Conservation (phyloP, 2,113 vertebrate species). For the Xenopus borealis region DNA sequence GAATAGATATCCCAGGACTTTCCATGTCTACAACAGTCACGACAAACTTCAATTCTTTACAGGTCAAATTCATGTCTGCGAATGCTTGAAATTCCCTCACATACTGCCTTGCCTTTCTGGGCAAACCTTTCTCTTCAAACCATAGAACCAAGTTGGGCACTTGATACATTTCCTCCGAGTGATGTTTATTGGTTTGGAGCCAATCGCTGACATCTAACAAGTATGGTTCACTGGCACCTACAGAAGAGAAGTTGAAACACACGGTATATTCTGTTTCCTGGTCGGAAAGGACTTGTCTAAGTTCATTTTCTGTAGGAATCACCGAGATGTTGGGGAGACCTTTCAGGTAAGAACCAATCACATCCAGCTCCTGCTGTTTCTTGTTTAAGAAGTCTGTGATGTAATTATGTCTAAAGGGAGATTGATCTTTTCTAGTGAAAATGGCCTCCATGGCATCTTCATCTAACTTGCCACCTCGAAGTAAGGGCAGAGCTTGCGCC, state of each 20-base stretch:
- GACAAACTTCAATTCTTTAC: neutral
- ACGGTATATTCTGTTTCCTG: slow-evolving; percentile 14
- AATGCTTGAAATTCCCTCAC: neutral
- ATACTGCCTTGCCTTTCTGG: neutral
- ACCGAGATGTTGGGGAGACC: neutral
- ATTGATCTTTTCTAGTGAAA: slow-evolving; percentile 23
- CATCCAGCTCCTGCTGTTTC: slow-evolving; percentile 31
- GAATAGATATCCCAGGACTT: slow-evolving; percentile 27
- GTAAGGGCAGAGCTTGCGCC: slow-evolving; percentile 40
- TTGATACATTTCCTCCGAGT: neutral
- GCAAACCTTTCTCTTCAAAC: neutral
- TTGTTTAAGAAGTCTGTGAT: slow-evolving; percentile 39
- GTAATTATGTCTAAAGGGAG: slow-evolving; percentile 36
- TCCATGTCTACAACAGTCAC: neutral
- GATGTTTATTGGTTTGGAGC: neutral
- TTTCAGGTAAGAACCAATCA: neutral
- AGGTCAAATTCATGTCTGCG: neutral
- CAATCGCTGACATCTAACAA: slow-evolving; percentile 28
- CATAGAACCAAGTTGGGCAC: neutral
- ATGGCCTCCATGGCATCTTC: slow-evolving; percentile 41
- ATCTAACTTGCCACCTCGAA: slow-evolving; percentile 47
- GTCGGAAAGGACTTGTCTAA: slow-evolving; percentile 17
- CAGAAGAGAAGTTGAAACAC: slow-evolving; percentile 41
- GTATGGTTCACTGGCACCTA: slow-evolving; percentile 27
- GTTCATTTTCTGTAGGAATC: slow-evolving; percentile 4